Evolutionary conservation across 2,113 vertebrate genomes (phyloP), one percentile per base, ranked within the genome.

Genomic region (Gasterosteus aculeatus): DNA sequence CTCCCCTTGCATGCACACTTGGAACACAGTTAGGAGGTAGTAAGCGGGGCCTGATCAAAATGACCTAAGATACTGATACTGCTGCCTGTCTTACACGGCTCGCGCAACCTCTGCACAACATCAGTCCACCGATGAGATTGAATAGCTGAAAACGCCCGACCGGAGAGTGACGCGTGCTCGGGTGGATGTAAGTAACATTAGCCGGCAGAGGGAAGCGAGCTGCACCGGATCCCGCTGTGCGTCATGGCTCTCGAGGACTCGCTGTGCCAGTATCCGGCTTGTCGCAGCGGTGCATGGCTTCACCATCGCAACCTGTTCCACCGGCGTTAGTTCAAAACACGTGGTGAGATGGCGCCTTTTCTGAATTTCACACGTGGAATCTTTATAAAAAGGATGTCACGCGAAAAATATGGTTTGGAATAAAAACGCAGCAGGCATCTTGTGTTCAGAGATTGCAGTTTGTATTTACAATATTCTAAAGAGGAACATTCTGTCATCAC

Each of bases 241-340:
- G 65, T 85, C 74, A 77, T 51, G 82, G 81, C 78, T 84, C 82
- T 80, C 75, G 84, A 66, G 46, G 60, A 79, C 90, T 83, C 82
- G 87, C 89, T 91, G 87, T 90, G 88, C 84, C 78, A 84, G 91
- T 85, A 90, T 92, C 89, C 89, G 87, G 90, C 89, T 83, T 74
- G 72, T 75, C 47, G 65, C 85, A 86, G 88, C 31, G 9, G 77
- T 81, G 79, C 75, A 14, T 53, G 49, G 47, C 60, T 67, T 54
- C 59, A 12, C 75, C 46, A 81, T 76, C 76, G 47, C 3, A 33
- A 58, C 33, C 39, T 0, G 10, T 29, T 19, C 41, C 41, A 69
- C 26, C 5, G 14, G 8, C 11, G 12, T 1, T 12, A 51, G 68
- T 26, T 26, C 11, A 12, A 54, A 54, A n/a, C 0, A n/a, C 2